Conservation (phyloP, 1,140 invertebrate species). For the Belonocnema kinseyi region DNA sequence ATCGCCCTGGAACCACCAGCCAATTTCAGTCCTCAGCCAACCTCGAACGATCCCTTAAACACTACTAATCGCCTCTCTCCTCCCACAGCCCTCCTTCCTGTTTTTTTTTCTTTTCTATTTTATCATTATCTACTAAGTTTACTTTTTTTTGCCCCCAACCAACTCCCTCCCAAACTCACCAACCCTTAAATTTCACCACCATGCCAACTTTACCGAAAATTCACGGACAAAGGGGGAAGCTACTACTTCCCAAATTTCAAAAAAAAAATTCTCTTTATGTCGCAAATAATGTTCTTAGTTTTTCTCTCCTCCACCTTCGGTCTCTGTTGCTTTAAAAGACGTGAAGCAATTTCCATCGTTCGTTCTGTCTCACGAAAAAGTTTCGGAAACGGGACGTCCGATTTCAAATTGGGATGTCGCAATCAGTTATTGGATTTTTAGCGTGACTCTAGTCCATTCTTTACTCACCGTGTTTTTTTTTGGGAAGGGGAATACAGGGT, state of each 20-base stretch:
- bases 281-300: background rate
- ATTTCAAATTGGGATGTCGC: too few relatives aligned
- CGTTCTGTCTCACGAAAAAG: background rate
- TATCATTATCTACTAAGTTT: conserved; percentile 38
- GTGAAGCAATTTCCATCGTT: background rate
- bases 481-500: conserved; percentile 60
- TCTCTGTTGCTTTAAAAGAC: conserved; percentile 10
- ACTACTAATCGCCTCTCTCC: conserved; percentile 66
- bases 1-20: conserved; percentile 77
- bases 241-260: background rate
- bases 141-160: background rate
- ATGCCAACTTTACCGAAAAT: background rate
- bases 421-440: conserved; percentile 33
- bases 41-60: conserved; percentile 73
- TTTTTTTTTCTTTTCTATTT: conserved; percentile 42
- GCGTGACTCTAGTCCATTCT: conserved; percentile 49
- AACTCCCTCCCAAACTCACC: background rate
- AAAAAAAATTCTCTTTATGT: background rate
- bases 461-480: conserved; percentile 60
- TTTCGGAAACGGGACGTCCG: background rate
- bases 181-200: conserved; percentile 5
- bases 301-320: conserved; percentile 24
- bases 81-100: conserved; percentile 56
- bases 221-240: background rate
- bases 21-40: conserved; percentile 75